These are phyloP conservation scores for Elegia similella DNA, from an alignment of 2,888 invertebrate genomes.

Conservation along the genomic window DNA sequence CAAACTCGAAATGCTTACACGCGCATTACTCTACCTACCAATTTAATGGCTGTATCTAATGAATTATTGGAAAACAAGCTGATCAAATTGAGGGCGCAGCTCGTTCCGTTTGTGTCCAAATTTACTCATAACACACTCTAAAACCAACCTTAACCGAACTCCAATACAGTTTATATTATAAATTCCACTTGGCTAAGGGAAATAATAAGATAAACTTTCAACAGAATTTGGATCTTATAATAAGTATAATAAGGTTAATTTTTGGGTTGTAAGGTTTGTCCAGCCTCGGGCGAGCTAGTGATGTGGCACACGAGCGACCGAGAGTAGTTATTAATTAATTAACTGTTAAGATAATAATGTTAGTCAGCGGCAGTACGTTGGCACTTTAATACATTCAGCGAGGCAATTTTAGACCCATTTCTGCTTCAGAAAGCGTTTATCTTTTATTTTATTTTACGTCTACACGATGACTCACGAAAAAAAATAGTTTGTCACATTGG, in stretches of 20 bases:
- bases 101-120: constrained; percentile 16
- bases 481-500: too few species aligned
- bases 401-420: neutral
- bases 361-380: neutral
- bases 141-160: neutral
- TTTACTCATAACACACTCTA: neutral
- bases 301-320: constrained; percentile 30
- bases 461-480: too few species aligned
- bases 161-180: constrained; percentile 25
- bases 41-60: constrained; percentile 21
- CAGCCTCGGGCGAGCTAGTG: constrained; percentile 49
- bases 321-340: constrained; percentile 4
- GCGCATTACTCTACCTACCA: constrained; percentile 1
- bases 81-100: constrained; percentile 23
- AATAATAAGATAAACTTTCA: constrained; percentile 38
- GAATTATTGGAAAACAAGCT: constrained; percentile 26
- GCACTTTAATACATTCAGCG: neutral
- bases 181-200: constrained; percentile 19
- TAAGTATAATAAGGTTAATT: constrained; percentile 36
- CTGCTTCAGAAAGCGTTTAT: too few species aligned
- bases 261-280: constrained; percentile 34
- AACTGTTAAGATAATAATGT: constrained; percentile 2
- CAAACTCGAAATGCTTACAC: neutral
- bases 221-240: constrained; percentile 46
- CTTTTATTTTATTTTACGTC: too few species aligned